Evolutionary conservation across 2,113 vertebrate species (phyloP).

Genomic region (Percina caprodes): DNA sequence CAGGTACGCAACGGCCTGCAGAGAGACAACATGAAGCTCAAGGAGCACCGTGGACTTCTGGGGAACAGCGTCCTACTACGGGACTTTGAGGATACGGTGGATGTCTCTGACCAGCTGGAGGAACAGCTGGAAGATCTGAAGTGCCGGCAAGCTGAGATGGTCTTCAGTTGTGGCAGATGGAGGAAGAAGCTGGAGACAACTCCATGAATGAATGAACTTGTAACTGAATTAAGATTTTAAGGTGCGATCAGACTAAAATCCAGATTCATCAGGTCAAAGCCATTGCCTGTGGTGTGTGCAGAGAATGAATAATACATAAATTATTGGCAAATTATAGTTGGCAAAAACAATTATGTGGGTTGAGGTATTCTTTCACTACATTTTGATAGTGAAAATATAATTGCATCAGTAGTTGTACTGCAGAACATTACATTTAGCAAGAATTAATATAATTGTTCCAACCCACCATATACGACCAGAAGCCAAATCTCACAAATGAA

Average conservation of each 20-base stretch:
- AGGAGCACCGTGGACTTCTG: constrained; percentile 83
- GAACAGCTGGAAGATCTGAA: constrained; percentile 80
- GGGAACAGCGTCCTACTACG: constrained; percentile 82
- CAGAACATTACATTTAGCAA: no score
- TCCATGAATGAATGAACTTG: neutral
- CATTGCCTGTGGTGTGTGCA: no score
- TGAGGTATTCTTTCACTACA: no score
- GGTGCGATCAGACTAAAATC: neutral
- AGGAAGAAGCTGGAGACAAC: constrained; percentile 69
- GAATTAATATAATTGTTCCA: no score
- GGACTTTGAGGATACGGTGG: constrained; percentile 86
- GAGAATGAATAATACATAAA: no score
- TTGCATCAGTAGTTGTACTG: no score
- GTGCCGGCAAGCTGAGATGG: constrained; percentile 64
- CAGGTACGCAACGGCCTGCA: constrained; percentile 78
- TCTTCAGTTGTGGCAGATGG: constrained; percentile 63
- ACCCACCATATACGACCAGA: no score
- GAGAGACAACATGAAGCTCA: constrained; percentile 78
- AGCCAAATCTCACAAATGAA: no score
- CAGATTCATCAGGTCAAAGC: no score
- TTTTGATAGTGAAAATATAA: no score
- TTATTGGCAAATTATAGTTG: no score
- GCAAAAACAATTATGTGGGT: no score
- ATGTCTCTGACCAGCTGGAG: constrained; percentile 57
- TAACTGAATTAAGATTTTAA: neutral